Evolutionary conservation across 2,797 vertebrate species (phyloP), one percentile per base, ranked within the genome.

Genomic region (Hippopotamyrus pictus): DNA sequence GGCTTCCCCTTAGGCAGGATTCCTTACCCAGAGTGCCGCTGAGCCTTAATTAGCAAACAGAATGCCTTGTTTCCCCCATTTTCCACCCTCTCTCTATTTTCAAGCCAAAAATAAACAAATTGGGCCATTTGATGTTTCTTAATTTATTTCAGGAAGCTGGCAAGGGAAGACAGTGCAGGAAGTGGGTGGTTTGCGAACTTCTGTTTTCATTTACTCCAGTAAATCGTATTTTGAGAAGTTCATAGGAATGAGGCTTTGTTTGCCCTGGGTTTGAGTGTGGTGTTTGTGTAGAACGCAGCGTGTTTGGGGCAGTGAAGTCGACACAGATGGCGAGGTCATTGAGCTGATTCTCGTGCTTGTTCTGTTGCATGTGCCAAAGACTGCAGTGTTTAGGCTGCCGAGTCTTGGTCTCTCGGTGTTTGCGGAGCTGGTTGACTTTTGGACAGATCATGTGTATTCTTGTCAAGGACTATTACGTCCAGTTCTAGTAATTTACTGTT

Each of bases 181-280:
- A 83, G 51, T 25, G 76, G 51, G 48, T 41, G 73, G 19, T 84
- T 88, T 25, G 1, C 25, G 17, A 51, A 33, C 48, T 59, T 2
- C 9, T 44, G 83, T 12, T 48, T 89, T 62, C 54, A 29, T 84
- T 48, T 29, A 14, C 14, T 44, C 25, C 76, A 83, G 33, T n/a
- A 41, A 29, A 41, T 44, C 17, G 33, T 79, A 79, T 79, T 44
- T 79, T 25, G 17, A 97, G 97, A 59, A 96, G 95, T 62, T 90
- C 96, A 97, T 96, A 98, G 93, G 97, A 98, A 91, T 4, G 94
- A 95, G 4, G 94, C 92, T 8, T 93, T 97, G 88, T 29, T 65
- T 65, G 22, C 62, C 62, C 62, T 3, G 29, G 25, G 69, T 76
- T 12, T 76, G 69, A 11, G 65, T 19, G 73, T 44, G 73, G 33